Evolutionary conservation across 2,113 vertebrate species (phyloP).

Genomic region (Arizona elegans): DNA sequence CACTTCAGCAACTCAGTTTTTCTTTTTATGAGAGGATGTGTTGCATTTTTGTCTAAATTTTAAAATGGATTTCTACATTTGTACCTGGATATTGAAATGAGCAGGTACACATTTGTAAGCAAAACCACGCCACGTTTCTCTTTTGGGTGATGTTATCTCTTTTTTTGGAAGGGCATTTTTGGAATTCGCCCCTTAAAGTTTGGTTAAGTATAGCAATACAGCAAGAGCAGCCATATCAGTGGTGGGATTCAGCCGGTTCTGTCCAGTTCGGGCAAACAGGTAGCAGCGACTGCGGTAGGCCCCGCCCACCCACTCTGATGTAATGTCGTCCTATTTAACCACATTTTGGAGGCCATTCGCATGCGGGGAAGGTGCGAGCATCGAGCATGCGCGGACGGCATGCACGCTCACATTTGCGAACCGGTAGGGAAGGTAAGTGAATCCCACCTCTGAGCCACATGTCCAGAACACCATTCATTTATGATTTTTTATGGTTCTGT

Average conservation of each 20-base stretch:
- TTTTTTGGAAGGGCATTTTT: background rate
- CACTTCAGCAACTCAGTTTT: background rate
- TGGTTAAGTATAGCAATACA: background rate
- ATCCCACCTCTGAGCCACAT: too few relatives aligned
- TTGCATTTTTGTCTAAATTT: background rate
- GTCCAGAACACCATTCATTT: background rate
- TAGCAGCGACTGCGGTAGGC: too few relatives aligned
- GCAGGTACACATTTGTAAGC: background rate
- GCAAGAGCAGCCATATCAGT: background rate
- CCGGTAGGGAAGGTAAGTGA: too few relatives aligned
- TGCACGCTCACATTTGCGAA: too few relatives aligned
- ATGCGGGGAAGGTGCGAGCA: too few relatives aligned
- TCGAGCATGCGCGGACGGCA: too few relatives aligned
- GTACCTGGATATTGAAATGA: background rate
- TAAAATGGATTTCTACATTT: background rate
- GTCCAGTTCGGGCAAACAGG: too few relatives aligned
- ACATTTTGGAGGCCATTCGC: too few relatives aligned
- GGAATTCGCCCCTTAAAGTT: background rate
- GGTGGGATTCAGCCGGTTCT: too few relatives aligned
- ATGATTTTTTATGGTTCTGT: background rate
- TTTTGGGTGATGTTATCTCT: background rate
- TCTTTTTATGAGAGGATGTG: background rate
- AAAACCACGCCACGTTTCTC: background rate
- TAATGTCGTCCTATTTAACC: too few relatives aligned
- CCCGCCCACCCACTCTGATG: too few relatives aligned